A percentile compares a stretch with the other conserved stretches of the same genome.
Evolutionary conservation across 2,113 vertebrate species (phyloP).

Genomic region (Spermophilus dauricus): DNA sequence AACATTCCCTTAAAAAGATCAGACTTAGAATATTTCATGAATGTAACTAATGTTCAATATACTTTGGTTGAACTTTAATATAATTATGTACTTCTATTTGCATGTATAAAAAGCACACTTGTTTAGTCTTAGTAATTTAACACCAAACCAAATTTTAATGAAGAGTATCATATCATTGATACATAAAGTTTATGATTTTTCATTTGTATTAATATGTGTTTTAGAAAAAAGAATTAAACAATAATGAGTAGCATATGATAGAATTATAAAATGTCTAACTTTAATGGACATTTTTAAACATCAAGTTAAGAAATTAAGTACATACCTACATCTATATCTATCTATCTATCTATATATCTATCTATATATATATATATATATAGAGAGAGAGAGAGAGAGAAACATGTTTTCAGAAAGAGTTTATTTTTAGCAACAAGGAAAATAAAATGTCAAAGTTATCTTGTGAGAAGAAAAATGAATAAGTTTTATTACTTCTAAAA

Average conservation of each 20-base stretch:
- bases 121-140: background rate
- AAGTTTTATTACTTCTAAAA: background rate
- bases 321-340: background rate
- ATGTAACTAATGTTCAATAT: background rate
- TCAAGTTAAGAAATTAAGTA: background rate
- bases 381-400: background rate
- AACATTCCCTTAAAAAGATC: background rate
- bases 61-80: background rate
- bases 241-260: background rate
- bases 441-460: background rate
- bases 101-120: background rate
- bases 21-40: background rate
- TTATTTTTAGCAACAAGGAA: background rate
- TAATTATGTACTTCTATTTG: background rate
- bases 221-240: background rate
- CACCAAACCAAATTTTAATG: background rate
- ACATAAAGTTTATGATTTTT: background rate
- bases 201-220: background rate
- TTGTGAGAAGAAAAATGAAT: background rate
- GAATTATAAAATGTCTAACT: background rate
- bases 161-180: background rate
- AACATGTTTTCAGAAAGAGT: background rate
- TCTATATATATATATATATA: background rate
- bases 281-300: background rate
- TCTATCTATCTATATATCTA: too few species aligned